These are phyloP conservation scores for Sminthopsis crassicaudata DNA, from an alignment of 2,113 vertebrate genomes.

Conservation along the genomic window DNA sequence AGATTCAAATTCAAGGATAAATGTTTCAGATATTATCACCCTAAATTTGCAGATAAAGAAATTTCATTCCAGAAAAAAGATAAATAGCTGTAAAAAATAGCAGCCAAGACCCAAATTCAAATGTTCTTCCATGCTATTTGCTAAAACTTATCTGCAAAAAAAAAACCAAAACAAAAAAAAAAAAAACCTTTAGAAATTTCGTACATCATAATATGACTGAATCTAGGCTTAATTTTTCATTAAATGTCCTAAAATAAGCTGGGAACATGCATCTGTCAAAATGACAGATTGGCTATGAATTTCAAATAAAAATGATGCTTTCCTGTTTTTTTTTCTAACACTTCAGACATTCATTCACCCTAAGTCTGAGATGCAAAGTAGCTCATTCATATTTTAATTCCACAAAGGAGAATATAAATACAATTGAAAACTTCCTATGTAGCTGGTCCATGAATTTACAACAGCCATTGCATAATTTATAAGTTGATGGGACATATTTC, in stretches of 20 bases:
- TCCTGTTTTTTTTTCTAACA: constrained; percentile 40
- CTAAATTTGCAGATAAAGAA: not conserved
- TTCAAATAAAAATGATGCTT: constrained; percentile 75
- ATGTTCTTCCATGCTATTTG: not conserved
- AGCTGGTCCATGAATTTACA: constrained; percentile 65
- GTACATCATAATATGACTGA: constrained; percentile 53
- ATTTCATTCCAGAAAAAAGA: not conserved
- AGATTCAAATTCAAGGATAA: not conserved
- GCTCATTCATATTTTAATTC: constrained; percentile 71
- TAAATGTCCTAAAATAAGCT: constrained; percentile 72
- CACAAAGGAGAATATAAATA: constrained; percentile 56
- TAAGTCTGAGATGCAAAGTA: constrained; percentile 62
- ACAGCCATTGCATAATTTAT: constrained; percentile 69
- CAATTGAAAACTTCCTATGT: constrained; percentile 65
- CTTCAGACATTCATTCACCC: constrained; percentile 72
- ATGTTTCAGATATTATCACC: not conserved
- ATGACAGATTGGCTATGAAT: constrained; percentile 69
- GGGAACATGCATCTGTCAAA: constrained; percentile 76
- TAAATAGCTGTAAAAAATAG: not conserved
- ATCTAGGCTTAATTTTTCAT: constrained; percentile 58
- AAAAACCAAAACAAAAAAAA: not conserved
- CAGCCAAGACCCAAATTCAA: not conserved
- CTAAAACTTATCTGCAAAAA: not conserved
- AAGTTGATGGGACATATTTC: constrained; percentile 75
- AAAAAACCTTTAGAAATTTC: constrained; percentile 65